Percentiles rank a stretch among this genome's conserved stretches.
These are phyloP conservation scores for Porites rus DNA, from an alignment of 92 coral and sea anemone species.

Conservation along the genomic window DNA sequence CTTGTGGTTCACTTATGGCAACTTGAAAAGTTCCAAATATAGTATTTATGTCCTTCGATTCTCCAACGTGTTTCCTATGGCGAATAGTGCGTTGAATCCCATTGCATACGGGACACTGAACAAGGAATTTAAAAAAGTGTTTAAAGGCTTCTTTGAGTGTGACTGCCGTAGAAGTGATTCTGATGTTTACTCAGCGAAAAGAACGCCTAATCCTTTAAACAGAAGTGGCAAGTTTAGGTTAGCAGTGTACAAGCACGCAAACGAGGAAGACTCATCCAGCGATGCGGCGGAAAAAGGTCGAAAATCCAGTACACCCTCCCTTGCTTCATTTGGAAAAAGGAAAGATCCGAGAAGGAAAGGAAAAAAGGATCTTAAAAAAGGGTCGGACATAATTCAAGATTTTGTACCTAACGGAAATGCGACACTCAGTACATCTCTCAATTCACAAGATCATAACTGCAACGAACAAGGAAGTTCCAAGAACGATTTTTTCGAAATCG, in stretches of 20 bases:
- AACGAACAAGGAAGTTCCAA: not conserved
- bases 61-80: constrained; percentile 97
- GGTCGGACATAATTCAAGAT: not conserved
- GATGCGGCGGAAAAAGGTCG: constrained; percentile 37
- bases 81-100: constrained; percentile 97
- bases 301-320: constrained; percentile 38
- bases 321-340: not conserved
- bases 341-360: not conserved
- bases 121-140: constrained; percentile 91
- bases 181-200: constrained; percentile 31
- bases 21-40: constrained; percentile 73
- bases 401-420: constrained; percentile 16
- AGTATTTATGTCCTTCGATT: constrained; percentile 86
- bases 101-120: constrained; percentile 95
- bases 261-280: constrained; percentile 31
- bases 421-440: not conserved
- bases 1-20: constrained; percentile 82
- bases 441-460: not conserved
- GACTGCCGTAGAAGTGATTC: constrained; percentile 56
- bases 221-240: constrained; percentile 66
- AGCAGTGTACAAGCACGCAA: constrained; percentile 69
- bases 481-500: not conserved
- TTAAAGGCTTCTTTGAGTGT: constrained; percentile 86
- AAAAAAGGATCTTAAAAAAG: not conserved
- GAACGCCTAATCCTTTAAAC: not conserved